These are phyloP conservation scores for Pollenia labialis DNA, from an alignment of 2,888 invertebrate genomes.

Conservation along the genomic window DNA sequence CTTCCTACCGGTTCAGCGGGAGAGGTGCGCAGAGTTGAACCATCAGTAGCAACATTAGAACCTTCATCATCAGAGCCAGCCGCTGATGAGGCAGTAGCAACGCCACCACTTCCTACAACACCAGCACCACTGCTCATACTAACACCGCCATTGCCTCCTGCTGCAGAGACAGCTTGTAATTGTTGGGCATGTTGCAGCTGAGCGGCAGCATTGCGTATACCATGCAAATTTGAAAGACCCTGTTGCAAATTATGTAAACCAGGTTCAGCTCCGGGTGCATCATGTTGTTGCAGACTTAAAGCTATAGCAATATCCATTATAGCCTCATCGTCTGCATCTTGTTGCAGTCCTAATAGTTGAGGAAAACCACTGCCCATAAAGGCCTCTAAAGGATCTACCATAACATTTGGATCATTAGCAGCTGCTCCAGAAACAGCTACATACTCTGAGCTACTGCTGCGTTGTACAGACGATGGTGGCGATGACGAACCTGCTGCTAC, in stretches of 20 bases:
- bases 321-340: slow-evolving; percentile 98
- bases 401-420: slow-evolving; percentile 76
- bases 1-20: slow-evolving; percentile 91
- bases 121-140: slow-evolving; percentile 6
- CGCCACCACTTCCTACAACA: slow-evolving; percentile 39
- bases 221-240: slow-evolving; percentile 82
- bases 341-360: slow-evolving; percentile 93
- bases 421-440: slow-evolving; percentile 70
- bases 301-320: slow-evolving; percentile 99
- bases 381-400: slow-evolving; percentile 84
- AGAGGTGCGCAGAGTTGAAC: slow-evolving; percentile 94
- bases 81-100: slow-evolving; percentile 86
- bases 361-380: slow-evolving; percentile 88
- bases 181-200: slow-evolving; percentile 85
- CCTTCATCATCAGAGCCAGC: slow-evolving; percentile 95
- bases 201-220: slow-evolving; percentile 80
- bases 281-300: slow-evolving; percentile 94
- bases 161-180: slow-evolving; percentile 74
- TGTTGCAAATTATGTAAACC: slow-evolving; percentile 86
- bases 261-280: slow-evolving; percentile 85
- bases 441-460: slow-evolving; percentile 75
- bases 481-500: slow-evolving; percentile 74
- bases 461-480: slow-evolving; percentile 76
- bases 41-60: slow-evolving; percentile 97
- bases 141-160: slow-evolving; percentile 31